These are phyloP conservation scores for Lontra canadensis DNA, from an alignment of 2,113 vertebrate species.

Conservation along the genomic window DNA sequence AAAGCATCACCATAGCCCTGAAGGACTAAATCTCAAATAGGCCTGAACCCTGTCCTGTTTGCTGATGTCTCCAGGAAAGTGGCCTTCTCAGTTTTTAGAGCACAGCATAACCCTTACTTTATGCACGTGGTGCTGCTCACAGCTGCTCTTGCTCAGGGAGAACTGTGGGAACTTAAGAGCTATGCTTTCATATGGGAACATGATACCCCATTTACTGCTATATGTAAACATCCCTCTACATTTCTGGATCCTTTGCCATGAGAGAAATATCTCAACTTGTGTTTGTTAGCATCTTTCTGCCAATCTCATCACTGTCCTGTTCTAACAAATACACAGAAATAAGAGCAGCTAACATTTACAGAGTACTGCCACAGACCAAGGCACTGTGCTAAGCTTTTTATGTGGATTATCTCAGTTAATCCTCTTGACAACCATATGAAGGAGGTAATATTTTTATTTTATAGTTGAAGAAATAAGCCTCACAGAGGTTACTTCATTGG, in stretches of 20 bases:
- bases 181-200: neutral
- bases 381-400: neutral
- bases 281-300: neutral
- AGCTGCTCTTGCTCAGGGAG: neutral
- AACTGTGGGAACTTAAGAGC: neutral
- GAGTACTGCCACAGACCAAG: neutral
- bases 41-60: neutral
- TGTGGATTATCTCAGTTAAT: neutral
- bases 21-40: neutral
- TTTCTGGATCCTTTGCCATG: neutral
- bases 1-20: neutral
- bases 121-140: neutral
- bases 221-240: neutral
- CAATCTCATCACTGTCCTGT: neutral
- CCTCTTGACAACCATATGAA: neutral
- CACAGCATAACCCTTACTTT: neutral
- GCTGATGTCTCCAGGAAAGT: neutral
- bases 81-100: neutral
- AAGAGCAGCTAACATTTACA: neutral
- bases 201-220: neutral
- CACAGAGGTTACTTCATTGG: neutral
- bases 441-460: neutral
- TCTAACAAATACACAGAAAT: conserved; percentile 23
- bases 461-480: conserved; percentile 14
- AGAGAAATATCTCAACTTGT: neutral